These are phyloP conservation scores for Drosophila cardini DNA, from an alignment of 1,140 invertebrate species.

Conservation along the genomic window DNA sequence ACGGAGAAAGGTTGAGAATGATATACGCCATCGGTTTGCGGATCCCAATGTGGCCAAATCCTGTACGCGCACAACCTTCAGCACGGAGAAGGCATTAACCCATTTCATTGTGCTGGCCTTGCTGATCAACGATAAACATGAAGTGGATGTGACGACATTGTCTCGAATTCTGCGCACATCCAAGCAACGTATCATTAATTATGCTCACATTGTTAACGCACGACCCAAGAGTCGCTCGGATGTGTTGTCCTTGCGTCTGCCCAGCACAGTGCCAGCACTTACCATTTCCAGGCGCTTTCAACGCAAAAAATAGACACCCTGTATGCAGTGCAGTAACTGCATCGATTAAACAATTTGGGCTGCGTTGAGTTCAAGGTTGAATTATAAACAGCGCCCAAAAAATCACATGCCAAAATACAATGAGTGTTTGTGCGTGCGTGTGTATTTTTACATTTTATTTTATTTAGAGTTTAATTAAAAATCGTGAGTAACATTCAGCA, in stretches of 20 bases:
- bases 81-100: slow-evolving; percentile 75
- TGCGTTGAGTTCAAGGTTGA: slow-evolving; percentile 31
- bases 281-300: slow-evolving; percentile 47
- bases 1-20: slow-evolving; percentile 80
- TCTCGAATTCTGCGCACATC: slow-evolving; percentile 63
- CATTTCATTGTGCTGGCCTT: slow-evolving; percentile 79
- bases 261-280: slow-evolving; percentile 64
- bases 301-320: slow-evolving; percentile 65
- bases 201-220: slow-evolving; percentile 77
- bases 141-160: slow-evolving; percentile 59
- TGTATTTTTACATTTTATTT: slow-evolving; percentile 50
- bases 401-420: no score
- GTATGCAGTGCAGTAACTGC: slow-evolving; percentile 37
- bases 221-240: slow-evolving; percentile 61
- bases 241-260: slow-evolving; percentile 61
- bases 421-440: neutral
- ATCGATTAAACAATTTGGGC: slow-evolving; percentile 66
- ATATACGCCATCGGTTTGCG: slow-evolving; percentile 72
- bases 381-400: neutral
- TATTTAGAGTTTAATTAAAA: slow-evolving; percentile 54
- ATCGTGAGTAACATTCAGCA: slow-evolving; percentile 57
- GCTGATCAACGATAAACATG: slow-evolving; percentile 68
- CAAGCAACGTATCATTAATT: slow-evolving; percentile 68
- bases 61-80: slow-evolving; percentile 62
- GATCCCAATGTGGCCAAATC: slow-evolving; percentile 65